phyloP scores from a whole-genome alignment of 2,888 invertebrate genomes.

The Rhimphoctona megacephalus region DNA sequence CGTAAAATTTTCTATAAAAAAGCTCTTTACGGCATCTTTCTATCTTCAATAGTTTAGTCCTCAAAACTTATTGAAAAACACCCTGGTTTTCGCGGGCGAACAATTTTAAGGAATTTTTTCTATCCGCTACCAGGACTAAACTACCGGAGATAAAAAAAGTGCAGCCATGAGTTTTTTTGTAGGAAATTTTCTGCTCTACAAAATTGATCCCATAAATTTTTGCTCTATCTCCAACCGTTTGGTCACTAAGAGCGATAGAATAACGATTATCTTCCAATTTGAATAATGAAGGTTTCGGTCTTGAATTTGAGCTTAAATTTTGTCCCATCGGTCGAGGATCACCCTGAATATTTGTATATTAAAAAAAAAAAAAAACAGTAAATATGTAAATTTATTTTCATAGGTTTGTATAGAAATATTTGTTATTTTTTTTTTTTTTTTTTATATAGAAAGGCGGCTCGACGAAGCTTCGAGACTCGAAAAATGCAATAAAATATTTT shows the following conservation, averaged over 20 bases:
- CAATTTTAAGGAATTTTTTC: neutral
- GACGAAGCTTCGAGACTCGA: constrained; percentile 56
- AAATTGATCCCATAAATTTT: neutral
- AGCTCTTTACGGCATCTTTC: neutral
- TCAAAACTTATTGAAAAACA: neutral
- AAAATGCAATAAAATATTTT: constrained; percentile 9
- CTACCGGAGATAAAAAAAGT: neutral
- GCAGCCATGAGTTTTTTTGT: neutral
- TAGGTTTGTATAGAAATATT: constrained; percentile 22
- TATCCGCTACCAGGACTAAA: neutral
- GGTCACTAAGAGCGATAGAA: neutral
- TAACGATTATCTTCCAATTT: neutral
- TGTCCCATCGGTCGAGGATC: neutral
- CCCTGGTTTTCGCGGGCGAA: neutral
- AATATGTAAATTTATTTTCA: constrained; percentile 39
- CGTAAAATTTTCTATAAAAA: neutral
- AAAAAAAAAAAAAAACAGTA: neutral
- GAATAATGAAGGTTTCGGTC: neutral
- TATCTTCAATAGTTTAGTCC: neutral
- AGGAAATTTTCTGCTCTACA: neutral
- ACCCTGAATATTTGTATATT: constrained; percentile 25
- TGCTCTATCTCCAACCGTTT: neutral
- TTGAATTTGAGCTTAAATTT: neutral
- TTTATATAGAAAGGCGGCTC: constrained; percentile 61
- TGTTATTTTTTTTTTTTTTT: constrained; percentile 10